A percentile compares a stretch with the other conserved stretches of the same genome.
Evolutionary conservation across 2,888 invertebrate species (phyloP).

Genomic region (Parasteatoda lunata): DNA sequence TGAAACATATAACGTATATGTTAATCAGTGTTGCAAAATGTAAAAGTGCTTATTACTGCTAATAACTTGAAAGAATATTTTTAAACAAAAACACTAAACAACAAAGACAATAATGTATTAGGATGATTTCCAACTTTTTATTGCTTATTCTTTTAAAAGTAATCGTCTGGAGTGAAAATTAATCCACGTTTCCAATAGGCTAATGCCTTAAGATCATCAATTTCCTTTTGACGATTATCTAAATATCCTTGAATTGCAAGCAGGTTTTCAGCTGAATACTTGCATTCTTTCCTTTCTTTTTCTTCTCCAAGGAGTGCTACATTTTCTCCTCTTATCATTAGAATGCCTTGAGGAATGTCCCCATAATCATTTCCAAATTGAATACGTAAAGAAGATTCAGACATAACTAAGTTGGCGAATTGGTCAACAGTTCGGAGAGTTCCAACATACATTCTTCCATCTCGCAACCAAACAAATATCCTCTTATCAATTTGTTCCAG

Average conservation of each 20-base stretch:
- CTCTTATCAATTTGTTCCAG: conserved; percentile 41
- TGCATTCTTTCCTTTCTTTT: neutral
- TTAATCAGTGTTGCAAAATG: too few relatives aligned
- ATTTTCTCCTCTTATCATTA: conserved; percentile 54
- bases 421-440: conserved; percentile 45
- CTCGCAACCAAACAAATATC: conserved; percentile 54
- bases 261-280: neutral
- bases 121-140: neutral
- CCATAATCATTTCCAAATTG: conserved; percentile 13
- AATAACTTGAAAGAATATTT: too few relatives aligned
- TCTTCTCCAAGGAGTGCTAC: conserved; percentile 43
- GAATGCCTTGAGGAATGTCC: conserved; percentile 39
- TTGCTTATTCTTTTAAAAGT: conserved; percentile 31
- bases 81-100: neutral
- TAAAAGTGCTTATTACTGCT: too few relatives aligned
- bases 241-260: neutral
- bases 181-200: conserved; percentile 40
- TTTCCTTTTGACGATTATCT: conserved; percentile 4
- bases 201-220: conserved; percentile 11
- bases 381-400: conserved; percentile 20
- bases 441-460: conserved; percentile 34
- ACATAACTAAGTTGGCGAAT: conserved; percentile 45
- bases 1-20: too few relatives aligned
- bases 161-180: conserved; percentile 40
- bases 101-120: neutral